These are phyloP conservation scores for Pedionomus torquatus DNA, from an alignment of 2,113 vertebrate species.

Conservation along the genomic window DNA sequence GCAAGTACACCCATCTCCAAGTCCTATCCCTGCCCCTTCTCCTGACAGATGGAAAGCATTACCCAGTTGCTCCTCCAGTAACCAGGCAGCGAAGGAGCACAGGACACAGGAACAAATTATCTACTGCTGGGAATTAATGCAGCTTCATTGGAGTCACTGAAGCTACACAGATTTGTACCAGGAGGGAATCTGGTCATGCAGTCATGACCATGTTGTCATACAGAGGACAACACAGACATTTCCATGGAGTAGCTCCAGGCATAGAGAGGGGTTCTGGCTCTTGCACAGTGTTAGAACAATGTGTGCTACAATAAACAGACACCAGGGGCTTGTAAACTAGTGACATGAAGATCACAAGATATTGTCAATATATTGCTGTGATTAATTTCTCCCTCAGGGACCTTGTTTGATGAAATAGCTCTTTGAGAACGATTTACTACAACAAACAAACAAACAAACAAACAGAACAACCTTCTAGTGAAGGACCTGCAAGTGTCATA, in stretches of 20 bases:
- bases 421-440: neutral
- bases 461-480: neutral
- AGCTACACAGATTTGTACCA: neutral
- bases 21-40: neutral
- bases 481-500: neutral
- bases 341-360: neutral
- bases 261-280: neutral
- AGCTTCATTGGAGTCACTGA: neutral
- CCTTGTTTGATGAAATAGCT: neutral
- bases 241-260: neutral
- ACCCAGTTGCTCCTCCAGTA: neutral
- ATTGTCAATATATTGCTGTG: neutral
- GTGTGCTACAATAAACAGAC: rapidly evolving
- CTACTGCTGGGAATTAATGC: neutral
- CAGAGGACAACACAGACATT: neutral
- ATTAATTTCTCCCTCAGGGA: constrained; percentile 10
- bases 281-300: neutral
- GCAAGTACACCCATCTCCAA: neutral
- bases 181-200: neutral
- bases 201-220: no score
- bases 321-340: neutral
- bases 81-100: neutral
- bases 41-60: neutral
- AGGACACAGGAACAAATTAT: neutral
- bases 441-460: no score